Evolutionary conservation across 35 echinoderm and acorn worm genomes (phyloP).

Genomic region (Lytechinus pictus): DNA sequence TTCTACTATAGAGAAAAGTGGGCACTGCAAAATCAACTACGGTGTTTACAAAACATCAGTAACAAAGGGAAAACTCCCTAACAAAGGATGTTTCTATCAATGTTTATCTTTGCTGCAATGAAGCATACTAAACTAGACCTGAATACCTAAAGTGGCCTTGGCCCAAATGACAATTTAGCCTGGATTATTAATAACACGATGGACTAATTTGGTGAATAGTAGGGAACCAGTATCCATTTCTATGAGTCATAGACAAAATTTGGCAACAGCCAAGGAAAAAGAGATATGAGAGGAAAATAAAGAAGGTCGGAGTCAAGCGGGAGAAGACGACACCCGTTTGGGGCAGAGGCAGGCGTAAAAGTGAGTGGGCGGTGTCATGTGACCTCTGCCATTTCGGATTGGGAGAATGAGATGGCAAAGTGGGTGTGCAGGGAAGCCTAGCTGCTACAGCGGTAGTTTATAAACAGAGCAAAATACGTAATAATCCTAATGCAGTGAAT

Average conservation of each 20-base stretch:
- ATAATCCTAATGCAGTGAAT: background rate
- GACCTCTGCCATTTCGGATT: background rate
- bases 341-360: background rate
- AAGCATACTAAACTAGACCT: slow-evolving; percentile 4
- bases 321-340: background rate
- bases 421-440: background rate
- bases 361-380: background rate
- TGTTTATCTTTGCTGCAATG: slow-evolving; percentile 2
- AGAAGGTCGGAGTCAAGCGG: background rate
- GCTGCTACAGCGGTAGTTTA: background rate
- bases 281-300: background rate
- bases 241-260: slow-evolving; percentile 4
- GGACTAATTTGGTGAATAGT: slow-evolving; percentile 26
- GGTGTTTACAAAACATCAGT: too few relatives aligned
- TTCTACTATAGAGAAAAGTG: too few relatives aligned
- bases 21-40: too few relatives aligned
- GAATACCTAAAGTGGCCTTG: slow-evolving; percentile 12
- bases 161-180: slow-evolving; percentile 15
- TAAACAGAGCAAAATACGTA: background rate
- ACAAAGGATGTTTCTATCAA: background rate
- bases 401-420: background rate
- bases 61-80: background rate
- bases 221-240: background rate
- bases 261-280: background rate
- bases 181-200: slow-evolving; percentile 47